Percentiles rank a stretch among this genome's conserved stretches.
Evolutionary conservation across 2,113 vertebrate genomes (phyloP).

Genomic region (Cervus canadensis): DNA sequence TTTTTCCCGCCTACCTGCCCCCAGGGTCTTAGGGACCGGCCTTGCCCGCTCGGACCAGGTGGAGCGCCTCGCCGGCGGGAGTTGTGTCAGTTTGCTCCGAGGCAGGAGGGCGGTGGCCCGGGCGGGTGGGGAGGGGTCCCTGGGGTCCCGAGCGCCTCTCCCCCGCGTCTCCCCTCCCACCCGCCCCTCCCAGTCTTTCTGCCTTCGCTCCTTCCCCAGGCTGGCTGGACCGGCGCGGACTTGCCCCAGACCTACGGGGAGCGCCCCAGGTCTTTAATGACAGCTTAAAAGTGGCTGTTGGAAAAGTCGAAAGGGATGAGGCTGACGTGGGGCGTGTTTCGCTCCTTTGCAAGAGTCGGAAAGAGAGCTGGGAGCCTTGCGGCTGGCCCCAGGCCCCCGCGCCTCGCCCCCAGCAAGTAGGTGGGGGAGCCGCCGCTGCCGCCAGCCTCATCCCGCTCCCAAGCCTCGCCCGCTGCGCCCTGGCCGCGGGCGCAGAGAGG

Average conservation of each 20-base stretch:
- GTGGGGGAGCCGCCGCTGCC: slow-evolving; percentile 67
- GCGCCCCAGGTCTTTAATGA: slow-evolving; percentile 72
- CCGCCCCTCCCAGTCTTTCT: too few relatives aligned
- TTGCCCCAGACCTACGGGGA: slow-evolving; percentile 72
- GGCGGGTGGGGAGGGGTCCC: too few relatives aligned
- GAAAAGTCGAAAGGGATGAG: slow-evolving; percentile 61
- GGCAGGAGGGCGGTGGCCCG: not conserved
- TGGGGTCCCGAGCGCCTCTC: too few relatives aligned
- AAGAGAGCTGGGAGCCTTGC: slow-evolving; percentile 60
- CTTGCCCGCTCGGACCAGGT: not conserved
- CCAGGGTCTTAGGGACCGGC: not conserved
- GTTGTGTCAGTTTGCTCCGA: not conserved
- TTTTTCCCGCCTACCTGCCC: not conserved
- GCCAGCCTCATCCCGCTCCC: slow-evolving; percentile 71
- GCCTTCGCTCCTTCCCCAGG: too few relatives aligned
- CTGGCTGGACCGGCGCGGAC: not conserved
- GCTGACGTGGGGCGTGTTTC: slow-evolving; percentile 68
- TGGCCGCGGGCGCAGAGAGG: slow-evolving; percentile 74
- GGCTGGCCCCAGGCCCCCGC: slow-evolving; percentile 67
- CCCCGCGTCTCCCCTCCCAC: too few relatives aligned
- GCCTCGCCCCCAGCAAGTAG: slow-evolving; percentile 74
- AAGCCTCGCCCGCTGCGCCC: slow-evolving; percentile 75
- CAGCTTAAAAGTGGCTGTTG: slow-evolving; percentile 71
- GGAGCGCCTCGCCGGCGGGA: slow-evolving; percentile 8
- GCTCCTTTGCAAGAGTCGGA: slow-evolving; percentile 49